Evolutionary conservation across 2,113 vertebrate genomes (phyloP), one percentile per base, ranked within the genome.

Genomic region (Rissa tridactyla): DNA sequence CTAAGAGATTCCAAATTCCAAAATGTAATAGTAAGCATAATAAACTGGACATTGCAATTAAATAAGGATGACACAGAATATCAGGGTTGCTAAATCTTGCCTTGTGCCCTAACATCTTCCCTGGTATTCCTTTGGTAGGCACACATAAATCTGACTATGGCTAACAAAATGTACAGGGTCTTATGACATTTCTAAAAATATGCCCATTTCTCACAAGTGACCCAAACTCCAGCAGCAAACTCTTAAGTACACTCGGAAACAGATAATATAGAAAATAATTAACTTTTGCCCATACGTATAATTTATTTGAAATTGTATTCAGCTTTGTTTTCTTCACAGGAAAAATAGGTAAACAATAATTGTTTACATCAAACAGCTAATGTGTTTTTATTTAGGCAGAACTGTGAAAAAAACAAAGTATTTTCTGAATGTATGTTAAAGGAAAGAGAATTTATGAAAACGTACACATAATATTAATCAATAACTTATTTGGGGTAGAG

Each of bases 281-380:
- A 94, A 72, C 26, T 86, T 94, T 65, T 42, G 25, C 34, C 46
- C 34, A 90, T 72, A 68, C 26, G 23, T 86, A 36, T 57, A 94
- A 83, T 80, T 97, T 94, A 65, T 79, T 97, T 95, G 82, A 86
- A 95, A 57, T 69, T 73, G 13, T 47, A 64, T 94, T 95, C 30
- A 71, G 55, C 15, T 92, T 57, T 57, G 73, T 34, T 95, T 96
- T 88, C 26, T 57, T 86, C 92, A 60, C 68, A 79, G 18, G 54
- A 76, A 86, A 92, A 97, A 91, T 3, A 94, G 11, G n/a, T 80
- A 95, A 75, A 92, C 9, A 66, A 40, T 21, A 91, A 80, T 92
- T 97, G 38, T 90, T 97, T 96, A 73, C 38, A 93, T 95, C 42
- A 78, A 75, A 92, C 49, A 80, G 65, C 10, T 82, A 90, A 75